phyloP scores from a whole-genome alignment of 2,888 invertebrate genomes.

The Himalopsyche anomala region DNA sequence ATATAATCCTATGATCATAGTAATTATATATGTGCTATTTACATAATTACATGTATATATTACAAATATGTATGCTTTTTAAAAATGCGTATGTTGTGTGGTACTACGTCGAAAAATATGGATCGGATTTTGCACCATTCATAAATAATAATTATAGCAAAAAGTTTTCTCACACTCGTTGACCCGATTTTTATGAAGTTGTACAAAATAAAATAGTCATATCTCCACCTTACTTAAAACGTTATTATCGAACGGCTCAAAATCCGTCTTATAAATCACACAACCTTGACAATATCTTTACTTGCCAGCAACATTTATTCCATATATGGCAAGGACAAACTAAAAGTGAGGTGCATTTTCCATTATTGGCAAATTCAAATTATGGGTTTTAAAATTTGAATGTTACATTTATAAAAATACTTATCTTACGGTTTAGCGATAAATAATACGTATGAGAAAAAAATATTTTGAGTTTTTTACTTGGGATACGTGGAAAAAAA shows the following conservation, averaged over 20 bases:
- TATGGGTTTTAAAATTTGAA: neutral
- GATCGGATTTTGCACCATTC: too few species aligned
- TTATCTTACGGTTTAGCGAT: neutral
- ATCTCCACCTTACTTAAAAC: too few species aligned
- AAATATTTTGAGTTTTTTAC: neutral
- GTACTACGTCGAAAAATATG: too few species aligned
- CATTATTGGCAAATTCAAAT: neutral
- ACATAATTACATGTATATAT: too few species aligned
- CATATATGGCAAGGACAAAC: slow-evolving; percentile 22
- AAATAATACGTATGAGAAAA: neutral
- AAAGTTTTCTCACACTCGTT: too few species aligned
- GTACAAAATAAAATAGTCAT: too few species aligned
- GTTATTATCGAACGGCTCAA: neutral
- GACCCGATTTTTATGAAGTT: too few species aligned
- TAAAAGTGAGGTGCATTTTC: slow-evolving; percentile 28
- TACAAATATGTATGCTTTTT: too few species aligned
- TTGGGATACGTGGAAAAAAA: neutral
- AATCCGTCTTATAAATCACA: neutral
- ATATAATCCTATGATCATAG: too few species aligned
- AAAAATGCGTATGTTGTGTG: too few species aligned
- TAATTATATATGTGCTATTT: too few species aligned
- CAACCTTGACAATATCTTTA: neutral
- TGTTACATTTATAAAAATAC: neutral
- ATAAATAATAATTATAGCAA: too few species aligned
- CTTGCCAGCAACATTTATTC: slow-evolving; percentile 28